Conservation (phyloP, 2,113 vertebrate genomes). For the Mustela lutreola region DNA sequence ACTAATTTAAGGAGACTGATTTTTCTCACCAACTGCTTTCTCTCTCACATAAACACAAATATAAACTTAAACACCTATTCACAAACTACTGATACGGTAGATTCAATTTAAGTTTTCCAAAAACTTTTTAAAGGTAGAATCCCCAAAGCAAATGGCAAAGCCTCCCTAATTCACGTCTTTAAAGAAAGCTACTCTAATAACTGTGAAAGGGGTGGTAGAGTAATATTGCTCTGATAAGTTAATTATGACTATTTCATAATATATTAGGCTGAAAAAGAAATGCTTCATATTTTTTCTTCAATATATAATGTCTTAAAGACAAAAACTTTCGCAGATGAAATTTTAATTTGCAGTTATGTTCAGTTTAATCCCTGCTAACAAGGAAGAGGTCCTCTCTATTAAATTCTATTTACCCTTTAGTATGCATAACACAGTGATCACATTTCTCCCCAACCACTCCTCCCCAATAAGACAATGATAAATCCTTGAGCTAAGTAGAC, state of each 20-base stretch:
- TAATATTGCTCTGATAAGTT: not conserved
- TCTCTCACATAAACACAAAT: conserved; percentile 46
- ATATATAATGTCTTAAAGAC: not conserved
- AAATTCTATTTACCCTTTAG: conserved; percentile 31
- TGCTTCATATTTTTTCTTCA: conserved; percentile 39
- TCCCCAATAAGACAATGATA: not conserved
- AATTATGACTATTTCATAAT: not conserved
- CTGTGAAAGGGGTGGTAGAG: not conserved
- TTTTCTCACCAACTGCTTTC: not conserved
- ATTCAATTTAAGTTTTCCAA: not conserved
- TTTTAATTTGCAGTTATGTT: conserved; percentile 46
- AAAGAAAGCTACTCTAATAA: conserved; percentile 8
- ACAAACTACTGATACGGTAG: not conserved
- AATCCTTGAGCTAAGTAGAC: not conserved
- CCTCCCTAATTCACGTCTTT: not conserved
- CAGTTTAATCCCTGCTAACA: conserved; percentile 46
- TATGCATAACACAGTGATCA: not conserved
- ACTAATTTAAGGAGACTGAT: conserved; percentile 32
- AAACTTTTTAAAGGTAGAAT: not conserved
- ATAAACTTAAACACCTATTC: not conserved
- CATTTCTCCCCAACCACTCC: not conserved
- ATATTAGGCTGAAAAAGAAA: not conserved
- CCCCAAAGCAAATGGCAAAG: not conserved
- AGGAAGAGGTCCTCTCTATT: not conserved
- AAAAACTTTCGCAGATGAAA: conserved; percentile 39